These are phyloP conservation scores for Pogonocherus hispidulus DNA, from an alignment of 2,888 invertebrate species.

Conservation along the genomic window DNA sequence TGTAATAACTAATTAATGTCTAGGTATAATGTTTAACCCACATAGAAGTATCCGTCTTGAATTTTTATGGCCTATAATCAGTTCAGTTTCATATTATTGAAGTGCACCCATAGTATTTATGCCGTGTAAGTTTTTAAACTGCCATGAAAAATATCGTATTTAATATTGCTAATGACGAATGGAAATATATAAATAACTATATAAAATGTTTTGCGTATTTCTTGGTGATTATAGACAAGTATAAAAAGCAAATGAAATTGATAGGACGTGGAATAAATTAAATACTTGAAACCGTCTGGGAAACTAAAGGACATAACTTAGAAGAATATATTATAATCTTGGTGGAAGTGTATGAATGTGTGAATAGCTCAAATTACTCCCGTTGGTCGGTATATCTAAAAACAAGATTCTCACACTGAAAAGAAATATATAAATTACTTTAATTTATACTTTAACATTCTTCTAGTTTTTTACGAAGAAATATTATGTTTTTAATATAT, in stretches of 20 bases:
- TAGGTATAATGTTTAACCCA: slow-evolving; percentile 5
- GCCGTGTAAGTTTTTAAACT: background rate
- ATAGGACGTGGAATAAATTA: background rate
- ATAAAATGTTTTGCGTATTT: background rate
- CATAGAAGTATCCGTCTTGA: background rate
- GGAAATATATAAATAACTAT: background rate
- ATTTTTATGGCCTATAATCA: slow-evolving; percentile 6
- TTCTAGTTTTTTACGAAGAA: too few relatives aligned
- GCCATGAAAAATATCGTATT: background rate
- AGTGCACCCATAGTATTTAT: background rate
- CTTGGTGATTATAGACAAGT: background rate
- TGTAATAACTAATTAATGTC: slow-evolving; percentile 8
- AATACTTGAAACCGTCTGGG: background rate
- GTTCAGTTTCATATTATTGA: slow-evolving; percentile 1
- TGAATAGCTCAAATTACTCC: too few relatives aligned
- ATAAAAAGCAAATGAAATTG: background rate
- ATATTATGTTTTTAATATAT: too few relatives aligned
- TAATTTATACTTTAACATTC: too few relatives aligned
- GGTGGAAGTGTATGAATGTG: too few relatives aligned
- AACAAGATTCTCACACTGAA: too few relatives aligned
- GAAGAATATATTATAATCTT: too few relatives aligned
- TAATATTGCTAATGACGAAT: background rate
- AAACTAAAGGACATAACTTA: too few relatives aligned
- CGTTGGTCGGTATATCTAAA: too few relatives aligned
- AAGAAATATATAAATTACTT: too few relatives aligned